A percentile compares a stretch with the other conserved stretches of the same genome.
phyloP scores from a whole-genome alignment of 2,888 invertebrate species.

The Caenorhabditis zanzibari region DNA sequence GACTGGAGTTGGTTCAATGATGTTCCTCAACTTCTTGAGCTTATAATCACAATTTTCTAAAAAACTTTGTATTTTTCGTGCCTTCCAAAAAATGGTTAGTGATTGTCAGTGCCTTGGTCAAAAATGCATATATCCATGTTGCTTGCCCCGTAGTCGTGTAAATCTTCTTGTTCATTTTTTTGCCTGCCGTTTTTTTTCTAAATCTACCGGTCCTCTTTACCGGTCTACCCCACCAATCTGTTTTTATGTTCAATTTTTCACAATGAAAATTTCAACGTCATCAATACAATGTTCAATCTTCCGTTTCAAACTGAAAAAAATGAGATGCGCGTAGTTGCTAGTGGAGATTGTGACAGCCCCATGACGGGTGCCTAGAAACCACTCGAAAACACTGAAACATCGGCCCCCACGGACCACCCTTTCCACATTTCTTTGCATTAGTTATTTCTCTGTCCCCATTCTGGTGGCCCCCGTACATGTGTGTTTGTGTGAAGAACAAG shows the following conservation, averaged over 20 bases:
- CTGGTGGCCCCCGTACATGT: neutral
- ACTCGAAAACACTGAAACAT: conserved; percentile 24
- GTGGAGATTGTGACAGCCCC: conserved; percentile 13
- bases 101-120: conserved; percentile 29
- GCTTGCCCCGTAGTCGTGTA: conserved; percentile 46
- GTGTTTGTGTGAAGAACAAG: conserved; percentile 1
- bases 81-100: conserved; percentile 59
- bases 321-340: conserved; percentile 21
- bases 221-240: conserved; percentile 33
- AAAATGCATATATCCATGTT: conserved; percentile 17
- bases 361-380: conserved; percentile 41
- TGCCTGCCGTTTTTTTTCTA: conserved; percentile 8
- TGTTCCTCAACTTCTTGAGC: conserved; percentile 57
- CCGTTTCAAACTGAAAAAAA: conserved; percentile 5
- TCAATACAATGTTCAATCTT: conserved; percentile 1
- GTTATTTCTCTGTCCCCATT: conserved; percentile 38
- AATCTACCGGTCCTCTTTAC: conserved; percentile 45
- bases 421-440: conserved; percentile 51
- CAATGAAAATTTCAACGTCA: conserved; percentile 12
- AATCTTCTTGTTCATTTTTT: conserved; percentile 14
- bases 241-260: conserved; percentile 22
- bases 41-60: conserved; percentile 23
- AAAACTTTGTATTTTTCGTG: conserved; percentile 23
- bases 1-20: conserved; percentile 68
- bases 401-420: conserved; percentile 15